Evolutionary conservation across 2,888 invertebrate genomes (phyloP).

Genomic region (Loripinus fragilis): DNA sequence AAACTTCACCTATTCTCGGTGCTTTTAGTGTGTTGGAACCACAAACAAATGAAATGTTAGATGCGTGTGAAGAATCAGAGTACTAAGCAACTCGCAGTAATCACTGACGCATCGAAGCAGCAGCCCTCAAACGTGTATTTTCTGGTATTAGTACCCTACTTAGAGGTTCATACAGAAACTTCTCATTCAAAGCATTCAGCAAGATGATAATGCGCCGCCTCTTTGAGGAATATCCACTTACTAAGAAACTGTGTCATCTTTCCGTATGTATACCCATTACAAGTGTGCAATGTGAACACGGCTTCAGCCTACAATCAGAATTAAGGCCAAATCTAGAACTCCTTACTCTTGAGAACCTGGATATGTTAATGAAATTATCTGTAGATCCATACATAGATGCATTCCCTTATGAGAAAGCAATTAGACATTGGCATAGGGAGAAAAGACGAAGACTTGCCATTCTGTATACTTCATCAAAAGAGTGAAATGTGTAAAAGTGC

Average conservation of each 20-base stretch:
- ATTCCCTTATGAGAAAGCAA: slow-evolving; percentile 29
- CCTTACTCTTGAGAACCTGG: slow-evolving; percentile 21
- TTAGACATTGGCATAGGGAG: slow-evolving; percentile 21
- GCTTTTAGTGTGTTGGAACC: slow-evolving; percentile 7
- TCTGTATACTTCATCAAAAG: slow-evolving; percentile 6
- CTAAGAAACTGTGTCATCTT: slow-evolving; percentile 3
- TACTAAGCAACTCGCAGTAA: not conserved
- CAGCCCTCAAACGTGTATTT: slow-evolving; percentile 8
- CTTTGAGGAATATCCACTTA: slow-evolving; percentile 25
- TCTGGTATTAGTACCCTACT: slow-evolving; percentile 18
- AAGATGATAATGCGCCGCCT: not conserved
- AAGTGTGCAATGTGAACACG: slow-evolving; percentile 33
- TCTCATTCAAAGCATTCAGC: slow-evolving; percentile 4
- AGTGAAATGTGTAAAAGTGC: not conserved
- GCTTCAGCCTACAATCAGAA: slow-evolving; percentile 29
- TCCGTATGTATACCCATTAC: slow-evolving; percentile 27
- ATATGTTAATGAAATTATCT: slow-evolving; percentile 22
- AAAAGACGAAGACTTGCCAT: slow-evolving; percentile 29
- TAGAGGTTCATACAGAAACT: slow-evolving; percentile 15
- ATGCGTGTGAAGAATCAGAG: not conserved
- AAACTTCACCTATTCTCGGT: slow-evolving; percentile 2
- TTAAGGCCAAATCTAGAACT: slow-evolving; percentile 27
- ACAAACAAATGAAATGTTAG: not conserved
- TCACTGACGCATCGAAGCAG: not conserved
- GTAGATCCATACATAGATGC: slow-evolving; percentile 1